phyloP scores from a whole-genome alignment of 1,140 invertebrate genomes.

The Venturia canescens region DNA sequence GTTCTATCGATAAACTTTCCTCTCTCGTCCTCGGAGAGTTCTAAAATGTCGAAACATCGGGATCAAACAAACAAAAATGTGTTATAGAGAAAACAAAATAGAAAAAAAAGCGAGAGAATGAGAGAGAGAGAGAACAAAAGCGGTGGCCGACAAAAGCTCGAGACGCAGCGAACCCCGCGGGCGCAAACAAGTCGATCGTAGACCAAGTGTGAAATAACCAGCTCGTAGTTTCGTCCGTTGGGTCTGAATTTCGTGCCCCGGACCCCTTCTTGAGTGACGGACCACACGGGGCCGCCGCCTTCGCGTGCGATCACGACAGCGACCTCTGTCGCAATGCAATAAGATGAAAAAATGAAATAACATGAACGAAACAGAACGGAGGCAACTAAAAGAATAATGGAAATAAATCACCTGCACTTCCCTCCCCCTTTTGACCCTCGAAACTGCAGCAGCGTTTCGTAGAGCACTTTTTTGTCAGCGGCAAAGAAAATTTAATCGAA shows the following conservation, averaged over 20 bases:
- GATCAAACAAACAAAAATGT: too few relatives aligned
- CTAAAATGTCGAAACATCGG: not conserved
- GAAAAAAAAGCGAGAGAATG: not conserved
- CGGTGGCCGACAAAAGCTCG: slow-evolving; percentile 25
- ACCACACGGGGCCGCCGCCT: not conserved
- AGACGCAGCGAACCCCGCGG: slow-evolving; percentile 27
- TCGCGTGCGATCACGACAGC: not conserved
- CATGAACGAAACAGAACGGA: not conserved
- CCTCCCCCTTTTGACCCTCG: not conserved
- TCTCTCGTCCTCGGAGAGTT: too few relatives aligned
- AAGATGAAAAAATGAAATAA: not conserved
- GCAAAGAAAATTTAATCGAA: too few relatives aligned
- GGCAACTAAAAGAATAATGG: not conserved
- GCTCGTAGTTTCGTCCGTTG: slow-evolving; percentile 22
- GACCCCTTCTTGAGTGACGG: slow-evolving; percentile 26
- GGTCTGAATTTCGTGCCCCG: not conserved
- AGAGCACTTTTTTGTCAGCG: too few relatives aligned
- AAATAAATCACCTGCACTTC: slow-evolving; percentile 5
- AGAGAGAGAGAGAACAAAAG: not conserved
- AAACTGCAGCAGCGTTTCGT: not conserved
- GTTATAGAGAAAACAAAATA: slow-evolving; percentile 26
- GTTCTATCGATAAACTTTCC: too few relatives aligned
- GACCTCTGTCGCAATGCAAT: slow-evolving; percentile 2
- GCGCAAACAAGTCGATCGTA: slow-evolving; percentile 57
- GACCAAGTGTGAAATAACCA: slow-evolving; percentile 63